Percentiles rank a stretch among this genome's conserved stretches.
Evolutionary conservation across 1,140 invertebrate species (phyloP).

Genomic region (Scylla paramamosain): DNA sequence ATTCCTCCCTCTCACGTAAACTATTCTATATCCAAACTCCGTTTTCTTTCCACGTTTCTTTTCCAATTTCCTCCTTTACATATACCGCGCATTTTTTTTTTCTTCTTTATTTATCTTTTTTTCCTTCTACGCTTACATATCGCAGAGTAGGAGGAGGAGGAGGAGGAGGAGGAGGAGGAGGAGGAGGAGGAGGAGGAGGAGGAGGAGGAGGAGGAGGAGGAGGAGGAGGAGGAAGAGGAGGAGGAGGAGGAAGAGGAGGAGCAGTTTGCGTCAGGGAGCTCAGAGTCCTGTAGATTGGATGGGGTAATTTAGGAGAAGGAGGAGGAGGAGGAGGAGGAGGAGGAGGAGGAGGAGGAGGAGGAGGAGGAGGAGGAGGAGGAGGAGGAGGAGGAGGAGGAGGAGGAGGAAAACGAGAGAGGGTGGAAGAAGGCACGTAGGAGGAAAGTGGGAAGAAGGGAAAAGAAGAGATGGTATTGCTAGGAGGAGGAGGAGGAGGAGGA

Average conservation of each 20-base stretch:
- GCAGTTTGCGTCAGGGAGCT: not conserved
- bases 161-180: not conserved
- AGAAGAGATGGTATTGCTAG: not conserved
- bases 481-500: not conserved
- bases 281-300: not conserved
- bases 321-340: not conserved
- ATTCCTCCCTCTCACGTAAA: too few species aligned
- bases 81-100: not conserved
- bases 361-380: too few species aligned
- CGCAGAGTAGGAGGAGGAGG: not conserved
- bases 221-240: not conserved
- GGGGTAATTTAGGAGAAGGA: not conserved
- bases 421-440: not conserved
- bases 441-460: not conserved
- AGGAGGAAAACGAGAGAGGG: not conserved
- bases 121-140: not conserved
- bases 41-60: not conserved
- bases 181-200: not conserved
- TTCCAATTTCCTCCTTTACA: too few species aligned
- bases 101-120: not conserved
- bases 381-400: not conserved
- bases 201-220: not conserved
- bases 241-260: not conserved
- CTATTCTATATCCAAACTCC: too few species aligned
- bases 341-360: not conserved